Percentiles rank a stretch among this genome's conserved stretches.
Evolutionary conservation across 2,888 invertebrate genomes (phyloP).

Genomic region (Orchesella flavescens): DNA sequence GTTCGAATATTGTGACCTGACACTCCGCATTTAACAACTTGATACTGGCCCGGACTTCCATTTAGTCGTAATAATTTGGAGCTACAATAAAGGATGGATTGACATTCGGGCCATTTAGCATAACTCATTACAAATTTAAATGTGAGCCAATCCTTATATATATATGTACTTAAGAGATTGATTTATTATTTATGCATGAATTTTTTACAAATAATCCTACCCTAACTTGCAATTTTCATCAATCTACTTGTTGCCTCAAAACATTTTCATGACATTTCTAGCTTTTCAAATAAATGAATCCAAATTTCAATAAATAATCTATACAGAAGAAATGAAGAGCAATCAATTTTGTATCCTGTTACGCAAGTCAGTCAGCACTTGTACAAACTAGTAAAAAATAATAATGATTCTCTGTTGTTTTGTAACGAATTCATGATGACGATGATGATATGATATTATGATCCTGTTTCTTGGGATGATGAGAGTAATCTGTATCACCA

Average conservation of each 20-base stretch:
- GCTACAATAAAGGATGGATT: conserved; percentile 43
- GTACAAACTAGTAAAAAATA: conserved; percentile 30
- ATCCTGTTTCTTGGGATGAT: conserved; percentile 40
- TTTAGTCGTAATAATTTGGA: conserved; percentile 70
- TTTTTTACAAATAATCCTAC: too few species aligned
- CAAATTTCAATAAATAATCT: neutral
- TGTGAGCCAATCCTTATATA: too few species aligned
- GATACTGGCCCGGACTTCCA: conserved; percentile 77
- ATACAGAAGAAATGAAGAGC: neutral
- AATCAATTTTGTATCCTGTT: conserved; percentile 45
- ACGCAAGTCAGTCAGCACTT: conserved; percentile 34
- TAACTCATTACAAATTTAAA: too few species aligned
- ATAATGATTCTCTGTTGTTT: conserved; percentile 17
- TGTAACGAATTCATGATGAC: conserved; percentile 15
- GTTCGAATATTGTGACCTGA: conserved; percentile 84
- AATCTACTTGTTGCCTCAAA: too few species aligned
- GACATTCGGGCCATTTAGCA: neutral
- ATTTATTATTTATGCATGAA: too few species aligned
- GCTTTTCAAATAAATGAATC: neutral
- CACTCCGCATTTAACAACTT: conserved; percentile 84
- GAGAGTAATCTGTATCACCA: conserved; percentile 14
- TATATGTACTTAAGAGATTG: too few species aligned
- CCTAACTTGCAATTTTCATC: too few species aligned
- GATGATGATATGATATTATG: too few species aligned
- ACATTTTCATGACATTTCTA: too few species aligned